Conservation (phyloP, 2,113 vertebrate genomes). For the Trematocara marginatum region DNA sequence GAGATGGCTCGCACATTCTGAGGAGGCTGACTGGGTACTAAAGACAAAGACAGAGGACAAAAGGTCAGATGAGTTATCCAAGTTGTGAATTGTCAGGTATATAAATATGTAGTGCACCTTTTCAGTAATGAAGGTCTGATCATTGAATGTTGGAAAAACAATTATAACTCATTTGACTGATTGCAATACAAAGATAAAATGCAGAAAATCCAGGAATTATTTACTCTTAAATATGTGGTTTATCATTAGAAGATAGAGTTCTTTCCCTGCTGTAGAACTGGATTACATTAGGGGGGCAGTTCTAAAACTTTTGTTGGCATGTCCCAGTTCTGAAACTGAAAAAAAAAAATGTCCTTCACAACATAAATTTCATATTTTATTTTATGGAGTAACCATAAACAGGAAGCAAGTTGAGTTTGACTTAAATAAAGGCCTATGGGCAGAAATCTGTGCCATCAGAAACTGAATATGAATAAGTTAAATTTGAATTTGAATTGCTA, state of each 20-base stretch:
- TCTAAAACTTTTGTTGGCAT: neutral
- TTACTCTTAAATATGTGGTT: neutral
- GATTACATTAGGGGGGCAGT: neutral
- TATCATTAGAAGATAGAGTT: neutral
- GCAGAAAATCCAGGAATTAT: neutral
- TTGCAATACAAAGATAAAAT: neutral
- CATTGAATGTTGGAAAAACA: neutral
- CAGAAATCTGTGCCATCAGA: too few species aligned
- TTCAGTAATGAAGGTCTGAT: neutral
- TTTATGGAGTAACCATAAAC: neutral
- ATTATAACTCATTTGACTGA: neutral
- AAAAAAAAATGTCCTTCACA: neutral
- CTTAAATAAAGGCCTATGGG: neutral
- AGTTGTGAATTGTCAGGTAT: neutral
- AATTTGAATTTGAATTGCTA: too few species aligned
- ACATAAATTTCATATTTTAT: neutral
- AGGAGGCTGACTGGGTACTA: conserved; percentile 96
- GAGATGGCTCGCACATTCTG: conserved; percentile 93
- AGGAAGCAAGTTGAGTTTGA: neutral
- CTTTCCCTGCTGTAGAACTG: neutral
- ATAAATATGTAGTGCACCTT: neutral
- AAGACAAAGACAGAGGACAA: conserved; percentile 7
- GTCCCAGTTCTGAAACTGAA: neutral
- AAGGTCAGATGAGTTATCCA: neutral
- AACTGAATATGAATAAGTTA: too few species aligned